Base-by-base conservation (phyloP, 2,113 vertebrate genomes). In the Cheirogaleus medius region DNA sequence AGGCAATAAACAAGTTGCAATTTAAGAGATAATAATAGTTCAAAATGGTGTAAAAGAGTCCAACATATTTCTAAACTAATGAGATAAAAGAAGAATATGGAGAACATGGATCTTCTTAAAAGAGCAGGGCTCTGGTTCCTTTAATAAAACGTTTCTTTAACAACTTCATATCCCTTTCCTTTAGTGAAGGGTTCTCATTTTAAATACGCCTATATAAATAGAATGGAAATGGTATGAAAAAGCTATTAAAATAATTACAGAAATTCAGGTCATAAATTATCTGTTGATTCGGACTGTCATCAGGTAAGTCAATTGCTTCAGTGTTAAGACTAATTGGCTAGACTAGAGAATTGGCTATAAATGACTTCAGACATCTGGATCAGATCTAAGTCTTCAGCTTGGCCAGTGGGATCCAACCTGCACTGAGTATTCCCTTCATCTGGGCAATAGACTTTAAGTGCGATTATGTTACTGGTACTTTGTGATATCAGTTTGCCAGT, bases 191-290 rank as follows among this genome's bases (percentile, higher is more conserved):
- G 47, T 69, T 97, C 96, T 97, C 94, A 92, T 88, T 96, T 94
- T 97, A 96, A 97, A 80, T 56, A 71, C 0, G 66, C 27, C 39
- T 96, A 56, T 42, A 52, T 94, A 98, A 97, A 95, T 86, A 97
- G 96, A 97, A 97, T 97, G 68, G 92, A 93, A 98, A 97, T n/a
- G 90, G 85, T 97, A 98, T 96, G 96, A 97, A 98, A 98, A 92
- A 93, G 21, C 83, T 96, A 96, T 98, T 98, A 97, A 98, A 98
- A 96, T 97, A 97, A 98, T 98, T 98, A 93, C 29, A 74, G 97
- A 94, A 85, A 96, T 78, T 95, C 12, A 23, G 94, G 84, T 93
- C 56, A 93, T 98, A 97, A 98, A 98, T 98, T 98, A 98, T 94
- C 96, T 94, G 98, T 97, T 97, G 95, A 97, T 96, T 96, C 69